Base-by-base conservation (phyloP, 2,888 invertebrate genomes). In the Amiota mariae region DNA sequence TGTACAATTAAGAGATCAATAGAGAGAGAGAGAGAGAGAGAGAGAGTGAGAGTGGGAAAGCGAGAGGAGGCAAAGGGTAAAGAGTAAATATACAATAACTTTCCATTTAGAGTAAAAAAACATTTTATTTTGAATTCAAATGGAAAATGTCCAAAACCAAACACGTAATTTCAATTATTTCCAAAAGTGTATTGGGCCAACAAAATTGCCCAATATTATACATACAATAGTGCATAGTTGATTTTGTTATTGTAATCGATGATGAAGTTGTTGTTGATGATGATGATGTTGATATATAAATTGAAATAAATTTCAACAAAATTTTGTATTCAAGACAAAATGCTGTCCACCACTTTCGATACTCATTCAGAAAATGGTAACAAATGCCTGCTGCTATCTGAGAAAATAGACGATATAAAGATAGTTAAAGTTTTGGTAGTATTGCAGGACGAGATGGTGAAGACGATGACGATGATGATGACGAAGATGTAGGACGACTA, bases 151-250 rank as follows among this genome's bases (percentile, higher is more conserved):
- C 83, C 85, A 76, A 82, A 80, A 78, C 82, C 81, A 80, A 84
- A 87, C 87, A 88, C 87, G 87, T 87, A 85, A 84, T 87, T 85
- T 83, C 88, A 87, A 87, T 87, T 87, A 88, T 85, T 85, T 85
- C 81, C 80, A 72, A 79, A 80, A 84, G 57, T 20, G 15, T 57
- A 57, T 57, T 57, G 57, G 20, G 36, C 79, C 3, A 18, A 59
- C 82, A 83, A 80, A 76, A 77, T 85, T 79, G 74, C 75, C 12
- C 1, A 57, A 15, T 36, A 15, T 48, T 15, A 68, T 67, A 11
- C 48, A 73, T 67, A 11, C 48, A 73, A 67, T 77, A 74, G 72
- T 73, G 75, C 75, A 24, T 24, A 77, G 77, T 78, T 59, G n/a
- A n/a, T n/a, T n/a, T n/a, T n/a, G 9, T 15, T 18, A 57, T 57